Conservation (phyloP, 2,797 vertebrate genomes). For the Galagoides demidoff region DNA sequence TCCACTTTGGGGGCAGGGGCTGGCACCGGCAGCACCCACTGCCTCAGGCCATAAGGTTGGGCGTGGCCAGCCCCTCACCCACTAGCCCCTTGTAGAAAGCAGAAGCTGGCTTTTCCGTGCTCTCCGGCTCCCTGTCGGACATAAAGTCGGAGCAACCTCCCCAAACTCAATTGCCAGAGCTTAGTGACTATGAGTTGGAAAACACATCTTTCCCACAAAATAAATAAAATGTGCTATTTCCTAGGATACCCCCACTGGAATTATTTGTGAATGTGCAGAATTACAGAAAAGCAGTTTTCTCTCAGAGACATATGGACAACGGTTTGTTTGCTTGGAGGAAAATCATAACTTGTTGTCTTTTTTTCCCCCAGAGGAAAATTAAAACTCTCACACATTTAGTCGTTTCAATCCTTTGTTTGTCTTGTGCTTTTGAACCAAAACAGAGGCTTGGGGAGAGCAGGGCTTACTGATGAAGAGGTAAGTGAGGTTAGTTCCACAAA, state of each 20-base stretch:
- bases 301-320: constrained; percentile 70
- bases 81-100: neutral
- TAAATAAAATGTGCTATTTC: neutral
- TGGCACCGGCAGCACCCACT: neutral
- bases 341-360: constrained; percentile 56
- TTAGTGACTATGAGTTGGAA: neutral
- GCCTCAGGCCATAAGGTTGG: neutral
- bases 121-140: neutral
- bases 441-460: neutral
- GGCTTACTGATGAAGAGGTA: neutral
- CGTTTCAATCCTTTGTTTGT: constrained; percentile 45
- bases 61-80: neutral
- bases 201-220: neutral
- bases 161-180: neutral
- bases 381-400: constrained; percentile 55
- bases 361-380: constrained; percentile 54
- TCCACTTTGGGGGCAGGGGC: neutral
- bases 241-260: neutral
- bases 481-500: neutral
- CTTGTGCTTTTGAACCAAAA: constrained; percentile 42
- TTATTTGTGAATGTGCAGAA: neutral
- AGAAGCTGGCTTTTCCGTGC: neutral
- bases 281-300: constrained; percentile 39
- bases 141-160: neutral
- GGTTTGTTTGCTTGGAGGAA: constrained; percentile 73